Base-by-base conservation (phyloP, 2,113 vertebrate genomes). In the Limnothrissa miodon region DNA sequence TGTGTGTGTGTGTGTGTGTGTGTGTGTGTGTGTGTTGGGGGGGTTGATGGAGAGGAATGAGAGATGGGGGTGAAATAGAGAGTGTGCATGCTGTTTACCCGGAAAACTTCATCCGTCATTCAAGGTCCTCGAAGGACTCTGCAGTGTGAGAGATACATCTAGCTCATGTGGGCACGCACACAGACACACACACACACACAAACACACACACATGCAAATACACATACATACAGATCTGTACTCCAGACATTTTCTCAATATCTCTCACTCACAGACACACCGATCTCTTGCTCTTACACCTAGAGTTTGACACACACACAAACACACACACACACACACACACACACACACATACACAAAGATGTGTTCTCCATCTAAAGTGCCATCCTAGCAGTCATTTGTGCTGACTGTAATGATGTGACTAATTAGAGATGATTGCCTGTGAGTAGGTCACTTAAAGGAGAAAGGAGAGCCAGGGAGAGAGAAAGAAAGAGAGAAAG, bases 401-500 rank as follows among this genome's bases (percentile, higher is more conserved):
- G 66, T 74, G 66, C 66, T 74, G 66, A 74, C 66, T 19, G 33
- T 74, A 74, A 74, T 36, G 66, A 74, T 74, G 66, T 17, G 66
- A 17, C 66, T 74, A 74, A 74, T 74, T 74, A 74, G 15, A 74
- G 66, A 74, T 74, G 66, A 74, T 74, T 74, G 66, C 66, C 33
- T 74, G 66, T 36, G 66, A 74, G 66, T 74, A 74, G 66, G 66
- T 74, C 66, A 74, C 29, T 15, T 74, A 74, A 36, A 74, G 66
- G 66, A 74, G 66, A 74, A 39, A 5, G 33, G 66, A 33, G 66
- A 74, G 66, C 10, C 10, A 74, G 29, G 36, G 29, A 74, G 15
- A 36, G 33, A 36, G 33, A 6, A 23, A n/a, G 53, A 59, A 23
- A 59, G n/a, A 23, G 53, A 59, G 29, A 13, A 21, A 56, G 53